Percentiles rank a stretch among this genome's conserved stretches.
These are phyloP conservation scores for Synodontis membranacea DNA, from an alignment of 2,113 vertebrate species.

Conservation along the genomic window DNA sequence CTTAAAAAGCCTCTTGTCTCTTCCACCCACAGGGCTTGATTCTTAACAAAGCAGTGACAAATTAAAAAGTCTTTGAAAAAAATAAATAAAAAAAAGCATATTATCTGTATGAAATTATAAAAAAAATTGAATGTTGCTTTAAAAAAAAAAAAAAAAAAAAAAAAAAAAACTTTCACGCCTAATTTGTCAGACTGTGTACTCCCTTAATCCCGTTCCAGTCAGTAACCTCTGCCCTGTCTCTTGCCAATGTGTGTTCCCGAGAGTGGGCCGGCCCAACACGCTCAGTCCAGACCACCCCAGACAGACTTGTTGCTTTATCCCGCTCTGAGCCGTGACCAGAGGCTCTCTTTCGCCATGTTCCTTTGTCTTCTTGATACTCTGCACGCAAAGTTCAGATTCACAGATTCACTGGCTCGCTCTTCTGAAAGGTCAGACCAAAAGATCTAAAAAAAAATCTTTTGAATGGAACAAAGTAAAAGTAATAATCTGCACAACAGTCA, in stretches of 20 bases:
- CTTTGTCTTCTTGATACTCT: background rate
- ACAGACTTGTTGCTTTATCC: slow-evolving; percentile 41
- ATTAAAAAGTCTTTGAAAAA: background rate
- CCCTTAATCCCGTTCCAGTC: slow-evolving; percentile 11
- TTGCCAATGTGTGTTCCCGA: slow-evolving; percentile 6
- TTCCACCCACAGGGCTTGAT: background rate
- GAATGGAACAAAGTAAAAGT: slow-evolving; percentile 52
- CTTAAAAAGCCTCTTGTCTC: background rate
- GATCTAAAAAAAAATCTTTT: slow-evolving; percentile 36
- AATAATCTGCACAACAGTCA: slow-evolving; percentile 58
- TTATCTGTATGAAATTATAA: background rate
- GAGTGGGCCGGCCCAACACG: background rate
- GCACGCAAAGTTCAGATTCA: background rate
- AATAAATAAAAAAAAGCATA: too few relatives aligned
- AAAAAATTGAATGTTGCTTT: background rate
- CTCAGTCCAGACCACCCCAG: slow-evolving; percentile 18
- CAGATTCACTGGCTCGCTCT: slow-evolving; percentile 11
- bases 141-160: background rate
- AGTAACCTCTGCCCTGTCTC: slow-evolving; percentile 37
- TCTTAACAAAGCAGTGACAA: background rate
- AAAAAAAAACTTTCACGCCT: slow-evolving; percentile 3
- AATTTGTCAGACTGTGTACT: slow-evolving; percentile 17
- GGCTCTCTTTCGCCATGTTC: background rate
- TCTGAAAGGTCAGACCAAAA: slow-evolving; percentile 29
- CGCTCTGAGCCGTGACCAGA: background rate